Evolutionary conservation across 2,113 vertebrate genomes (phyloP).

Genomic region (Perca schrenkii): DNA sequence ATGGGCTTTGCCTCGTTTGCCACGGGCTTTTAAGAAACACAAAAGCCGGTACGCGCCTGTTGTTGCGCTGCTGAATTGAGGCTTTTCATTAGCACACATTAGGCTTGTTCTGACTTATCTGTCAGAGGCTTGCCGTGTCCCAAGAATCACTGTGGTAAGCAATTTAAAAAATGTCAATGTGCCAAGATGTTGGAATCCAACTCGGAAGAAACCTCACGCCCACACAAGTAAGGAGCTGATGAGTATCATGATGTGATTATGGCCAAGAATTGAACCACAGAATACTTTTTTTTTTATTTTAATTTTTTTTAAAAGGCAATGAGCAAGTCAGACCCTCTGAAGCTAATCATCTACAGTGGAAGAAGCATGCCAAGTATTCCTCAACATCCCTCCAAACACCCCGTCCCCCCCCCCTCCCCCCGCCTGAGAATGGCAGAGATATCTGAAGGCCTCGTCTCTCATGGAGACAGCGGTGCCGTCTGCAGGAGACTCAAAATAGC

Average conservation of each 20-base stretch:
- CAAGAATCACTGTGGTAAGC: constrained; percentile 32
- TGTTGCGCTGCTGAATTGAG: constrained; percentile 34
- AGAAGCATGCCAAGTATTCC: constrained; percentile 62
- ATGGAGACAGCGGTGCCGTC: constrained; percentile 75
- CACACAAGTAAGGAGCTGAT: not conserved
- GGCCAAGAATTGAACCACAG: constrained; percentile 5
- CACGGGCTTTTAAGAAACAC: constrained; percentile 50
- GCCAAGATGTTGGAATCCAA: constrained; percentile 31
- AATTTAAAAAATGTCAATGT: constrained; percentile 12
- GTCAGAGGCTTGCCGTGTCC: constrained; percentile 41
- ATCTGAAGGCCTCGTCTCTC: constrained; percentile 62
- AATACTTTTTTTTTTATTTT: not conserved
- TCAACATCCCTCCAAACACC: not conserved
- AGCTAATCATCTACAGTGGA: constrained; percentile 51
- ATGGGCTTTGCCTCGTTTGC: constrained; percentile 30
- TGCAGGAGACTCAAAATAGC: constrained; percentile 85
- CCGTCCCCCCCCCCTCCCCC: not conserved
- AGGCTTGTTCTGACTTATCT: constrained; percentile 74
- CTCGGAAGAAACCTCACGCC: constrained; percentile 15
- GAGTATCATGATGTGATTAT: constrained; percentile 8
- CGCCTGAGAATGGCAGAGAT: constrained; percentile 42
- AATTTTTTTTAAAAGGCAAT: not conserved
- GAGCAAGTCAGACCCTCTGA: constrained; percentile 14
- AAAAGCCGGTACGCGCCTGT: constrained; percentile 55
- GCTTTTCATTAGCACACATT: constrained; percentile 52